Evolutionary conservation across 2,797 vertebrate species (phyloP), one percentile per base, ranked within the genome.

Genomic region (Cyclura pinguis): DNA sequence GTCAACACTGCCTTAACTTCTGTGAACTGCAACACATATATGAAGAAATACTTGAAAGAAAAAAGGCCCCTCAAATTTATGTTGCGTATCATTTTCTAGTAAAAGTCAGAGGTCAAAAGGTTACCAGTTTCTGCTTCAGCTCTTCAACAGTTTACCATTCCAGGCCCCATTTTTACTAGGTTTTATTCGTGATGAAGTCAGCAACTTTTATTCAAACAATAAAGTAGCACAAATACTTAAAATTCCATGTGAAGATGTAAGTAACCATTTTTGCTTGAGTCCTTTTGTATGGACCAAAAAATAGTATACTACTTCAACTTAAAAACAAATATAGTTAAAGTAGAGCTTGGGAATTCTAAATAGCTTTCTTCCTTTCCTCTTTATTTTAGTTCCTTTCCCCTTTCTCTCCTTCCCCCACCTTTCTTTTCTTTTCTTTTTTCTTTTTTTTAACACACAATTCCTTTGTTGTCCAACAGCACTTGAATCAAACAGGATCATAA

Each of bases 41-140:
- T 0, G 78, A 93, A 91, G 38, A 91, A 85, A 86, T 80, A 95
- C 96, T 96, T 96, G 94, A 96, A 96, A 97, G 96, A 86, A 94
- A 97, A 97, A 96, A 96, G 96, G 94, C 95, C 96, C 95, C 93
- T 90, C 95, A 94, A 96, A 97, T 97, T 97, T 97, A 96, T 95
- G 96, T 96, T 96, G 95, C 96, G 93, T 97, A 96, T 97, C 96
- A 95, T 96, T 96, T 97, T 95, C 96, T 96, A 96, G 95, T 96
- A 97, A 97, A 97, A 97, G 96, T 96, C 96, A 97, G 96, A 97
- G 97, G 96, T 96, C 96, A 96, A 92, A 93, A 95, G 97, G 97
- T 97, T 94, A 96, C 96, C 95, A 95, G 94, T 97, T 96, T 96
- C 96, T 96, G 95, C 95, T 95, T 97, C 95, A 92, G 95, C 95